Percentiles rank a stretch among this genome's conserved stretches.
These are phyloP conservation scores for Macrobrachium rosenbergii DNA, from an alignment of 1,140 invertebrate species.

Conservation along the genomic window DNA sequence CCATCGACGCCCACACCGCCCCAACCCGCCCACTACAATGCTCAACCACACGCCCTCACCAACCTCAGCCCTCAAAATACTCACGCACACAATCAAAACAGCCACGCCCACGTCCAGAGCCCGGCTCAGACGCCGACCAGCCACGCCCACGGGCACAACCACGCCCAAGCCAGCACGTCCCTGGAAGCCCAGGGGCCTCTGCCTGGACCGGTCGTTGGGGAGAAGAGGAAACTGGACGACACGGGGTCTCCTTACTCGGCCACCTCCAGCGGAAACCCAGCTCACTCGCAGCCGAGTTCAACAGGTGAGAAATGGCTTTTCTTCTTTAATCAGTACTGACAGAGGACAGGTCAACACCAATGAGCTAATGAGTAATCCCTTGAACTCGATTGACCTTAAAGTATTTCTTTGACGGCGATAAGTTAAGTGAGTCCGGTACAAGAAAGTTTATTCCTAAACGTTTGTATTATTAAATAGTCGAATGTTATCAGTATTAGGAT, in stretches of 20 bases:
- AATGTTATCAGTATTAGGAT: too few species aligned
- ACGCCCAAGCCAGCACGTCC: constrained; percentile 38
- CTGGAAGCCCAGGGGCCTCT: constrained; percentile 37
- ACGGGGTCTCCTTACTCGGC: background rate
- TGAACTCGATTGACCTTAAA: too few species aligned
- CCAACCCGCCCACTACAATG: constrained; percentile 56
- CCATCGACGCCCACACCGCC: constrained; percentile 47
- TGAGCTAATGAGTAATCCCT: too few species aligned
- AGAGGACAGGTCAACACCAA: too few species aligned
- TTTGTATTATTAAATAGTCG: too few species aligned
- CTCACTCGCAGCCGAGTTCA: background rate
- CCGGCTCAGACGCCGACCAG: constrained; percentile 33
- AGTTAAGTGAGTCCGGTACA: too few species aligned
- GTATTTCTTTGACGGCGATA: too few species aligned
- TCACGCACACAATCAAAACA: constrained; percentile 37
- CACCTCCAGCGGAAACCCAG: constrained; percentile 9
- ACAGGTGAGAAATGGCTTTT: background rate
- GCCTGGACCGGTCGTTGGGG: constrained; percentile 34
- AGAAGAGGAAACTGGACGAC: constrained; percentile 54
- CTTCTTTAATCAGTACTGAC: too few species aligned
- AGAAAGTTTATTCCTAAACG: too few species aligned
- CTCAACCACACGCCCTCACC: constrained; percentile 66
- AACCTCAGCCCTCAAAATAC: background rate
- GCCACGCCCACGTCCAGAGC: constrained; percentile 42
- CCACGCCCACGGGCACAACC: constrained; percentile 66